Percentiles rank a stretch among this genome's conserved stretches.
Conservation (phyloP, 1,140 invertebrate species). For the Meloidogyne hapla region DNA sequence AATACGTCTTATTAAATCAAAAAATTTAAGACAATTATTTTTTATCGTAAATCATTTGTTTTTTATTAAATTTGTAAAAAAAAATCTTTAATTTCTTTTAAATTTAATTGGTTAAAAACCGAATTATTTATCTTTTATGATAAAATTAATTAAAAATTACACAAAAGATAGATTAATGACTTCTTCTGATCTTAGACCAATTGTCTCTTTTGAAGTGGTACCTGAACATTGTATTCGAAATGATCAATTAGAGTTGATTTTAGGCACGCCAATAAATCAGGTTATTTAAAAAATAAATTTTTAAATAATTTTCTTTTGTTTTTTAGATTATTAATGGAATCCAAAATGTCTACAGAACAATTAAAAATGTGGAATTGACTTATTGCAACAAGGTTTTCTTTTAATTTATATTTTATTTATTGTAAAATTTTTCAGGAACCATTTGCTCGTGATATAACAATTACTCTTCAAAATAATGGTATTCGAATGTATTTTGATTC, state of each 20-base stretch:
- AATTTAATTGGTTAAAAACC: background rate
- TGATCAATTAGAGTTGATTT: conserved; percentile 57
- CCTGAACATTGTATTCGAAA: conserved; percentile 56
- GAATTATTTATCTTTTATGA: background rate
- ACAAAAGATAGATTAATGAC: background rate
- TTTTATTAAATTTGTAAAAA: background rate
- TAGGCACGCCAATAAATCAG: conserved; percentile 61
- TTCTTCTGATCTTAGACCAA: background rate
- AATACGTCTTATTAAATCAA: too few relatives aligned
- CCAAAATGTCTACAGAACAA: conserved; percentile 49
- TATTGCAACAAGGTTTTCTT: conserved; percentile 60
- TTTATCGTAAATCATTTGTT: background rate
- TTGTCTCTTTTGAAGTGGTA: conserved; percentile 53
- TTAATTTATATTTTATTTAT: background rate
- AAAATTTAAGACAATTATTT: background rate
- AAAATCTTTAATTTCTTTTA: background rate
- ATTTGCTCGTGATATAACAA: conserved; percentile 53
- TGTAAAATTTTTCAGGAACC: conserved; percentile 49
- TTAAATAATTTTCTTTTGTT: background rate
- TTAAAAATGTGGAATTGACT: conserved; percentile 56
- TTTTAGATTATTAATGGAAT: conserved; percentile 42
- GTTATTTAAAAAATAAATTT: background rate
- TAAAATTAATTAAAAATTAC: conserved; percentile 6
- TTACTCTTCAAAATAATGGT: conserved; percentile 58
- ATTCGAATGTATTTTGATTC: conserved; percentile 59